Evolutionary conservation across 92 coral and sea anemone genomes (phyloP), one percentile per base, ranked within the genome.

Genomic region (Scolanthus callimorphus): DNA sequence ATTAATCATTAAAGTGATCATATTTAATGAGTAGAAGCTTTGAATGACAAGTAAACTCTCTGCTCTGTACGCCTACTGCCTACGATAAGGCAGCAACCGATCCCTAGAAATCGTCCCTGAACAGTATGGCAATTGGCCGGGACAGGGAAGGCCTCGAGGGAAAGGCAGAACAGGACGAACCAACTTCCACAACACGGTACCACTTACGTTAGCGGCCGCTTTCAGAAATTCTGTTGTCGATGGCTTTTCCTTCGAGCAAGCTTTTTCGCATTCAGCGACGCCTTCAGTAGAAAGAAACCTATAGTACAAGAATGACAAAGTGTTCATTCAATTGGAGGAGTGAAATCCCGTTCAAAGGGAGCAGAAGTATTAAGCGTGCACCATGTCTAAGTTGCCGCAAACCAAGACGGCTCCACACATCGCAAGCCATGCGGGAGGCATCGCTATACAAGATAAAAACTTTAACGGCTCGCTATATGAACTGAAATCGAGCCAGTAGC

Each of bases 231-330:
- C 89, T 59, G 85, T 77, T 53, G 68, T 64, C 59, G 96, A 71
- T 24, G 87, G 85, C 63, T 88, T 80, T 38, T 74, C 90, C 76
- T 80, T 78, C 58, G 53, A 80, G 72, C 95, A 81, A 29, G 77
- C 87, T 69, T 71, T 81, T 70, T 80, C 74, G 71, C 96, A 92
- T 64, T 88, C 90, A 51, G 96, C 94, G 67, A 92, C 63, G 49
- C 96, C 98, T 77, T 88, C 96, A 69, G 82, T 44, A 52, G 86
- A 87, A 82, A 87, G 95, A 87, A 77, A 87, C 95, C 95, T 87
- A 53, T n/a, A 23, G 55, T n/a, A 45, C n/a, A 55, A 44, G 52
- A 45, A 38, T 25, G 51, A 52, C 24, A 29, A 75, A 31, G 45
- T 48, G 31, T 52, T 60, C 59, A 39, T 43, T 54, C n/a, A n/a